A percentile compares a stretch with the other conserved stretches of the same genome.
phyloP scores from a whole-genome alignment of 2,113 vertebrate genomes.

The Notiomystis cincta region DNA sequence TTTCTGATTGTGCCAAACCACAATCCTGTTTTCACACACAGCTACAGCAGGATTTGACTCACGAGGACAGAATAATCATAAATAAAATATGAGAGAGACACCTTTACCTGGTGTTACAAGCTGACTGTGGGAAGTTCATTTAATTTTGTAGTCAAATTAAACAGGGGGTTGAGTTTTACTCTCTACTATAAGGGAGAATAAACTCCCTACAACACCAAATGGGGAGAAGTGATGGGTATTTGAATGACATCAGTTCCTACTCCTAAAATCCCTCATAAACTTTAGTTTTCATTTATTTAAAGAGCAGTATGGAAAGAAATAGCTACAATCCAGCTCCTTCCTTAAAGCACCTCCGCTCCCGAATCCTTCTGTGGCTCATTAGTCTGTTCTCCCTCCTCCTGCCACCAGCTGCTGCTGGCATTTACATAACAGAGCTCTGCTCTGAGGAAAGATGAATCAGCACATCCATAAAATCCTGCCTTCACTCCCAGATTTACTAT shows the following conservation, averaged over 20 bases:
- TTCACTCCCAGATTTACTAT: constrained; percentile 7
- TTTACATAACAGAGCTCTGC: not conserved
- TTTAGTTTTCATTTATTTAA: not conserved
- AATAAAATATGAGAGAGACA: not conserved
- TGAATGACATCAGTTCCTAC: not conserved
- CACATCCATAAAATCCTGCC: not conserved
- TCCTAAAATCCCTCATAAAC: not conserved
- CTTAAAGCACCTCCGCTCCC: not conserved
- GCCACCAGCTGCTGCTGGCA: not conserved
- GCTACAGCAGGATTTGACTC: not conserved
- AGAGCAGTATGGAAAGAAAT: not conserved
- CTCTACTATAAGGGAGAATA: not conserved
- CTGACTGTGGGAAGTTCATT: not conserved
- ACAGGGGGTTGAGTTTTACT: not conserved
- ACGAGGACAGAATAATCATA: not conserved
- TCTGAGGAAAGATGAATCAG: constrained; percentile 11
- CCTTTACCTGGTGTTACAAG: not conserved
- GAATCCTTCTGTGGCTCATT: not conserved
- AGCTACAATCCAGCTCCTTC: not conserved
- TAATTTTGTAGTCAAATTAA: not conserved
- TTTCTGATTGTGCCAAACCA: not conserved
- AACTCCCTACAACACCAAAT: not conserved
- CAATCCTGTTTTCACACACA: fast-evolving
- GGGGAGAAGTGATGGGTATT: fast-evolving
- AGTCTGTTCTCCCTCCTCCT: not conserved